phyloP scores from a whole-genome alignment of 2,113 vertebrate species.

The Gnathonemus echidnorhynchus region DNA sequence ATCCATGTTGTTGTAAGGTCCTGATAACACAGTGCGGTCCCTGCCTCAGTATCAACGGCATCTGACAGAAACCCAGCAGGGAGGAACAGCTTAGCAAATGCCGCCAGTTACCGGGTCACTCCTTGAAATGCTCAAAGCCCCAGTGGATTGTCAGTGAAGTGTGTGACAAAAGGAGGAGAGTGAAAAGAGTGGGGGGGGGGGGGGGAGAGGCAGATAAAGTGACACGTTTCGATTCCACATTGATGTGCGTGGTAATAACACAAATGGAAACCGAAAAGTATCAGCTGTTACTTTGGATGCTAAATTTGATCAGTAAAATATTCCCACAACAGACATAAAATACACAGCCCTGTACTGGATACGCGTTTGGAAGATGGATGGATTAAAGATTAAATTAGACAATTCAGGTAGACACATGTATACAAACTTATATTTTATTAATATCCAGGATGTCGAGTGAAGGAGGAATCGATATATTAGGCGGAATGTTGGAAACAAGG shows the following conservation, averaged over 20 bases:
- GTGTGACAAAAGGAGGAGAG: neutral
- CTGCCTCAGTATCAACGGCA: neutral
- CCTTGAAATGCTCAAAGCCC: neutral
- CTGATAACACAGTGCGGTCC: neutral
- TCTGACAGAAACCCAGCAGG: neutral
- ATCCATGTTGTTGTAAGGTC: neutral
- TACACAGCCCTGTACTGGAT: neutral
- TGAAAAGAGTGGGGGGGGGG: neutral
- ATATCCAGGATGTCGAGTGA: neutral
- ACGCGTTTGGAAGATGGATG: neutral
- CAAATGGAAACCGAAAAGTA: neutral
- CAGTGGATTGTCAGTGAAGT: neutral
- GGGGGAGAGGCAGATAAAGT: neutral
- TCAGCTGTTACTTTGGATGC: neutral
- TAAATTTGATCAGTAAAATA: neutral
- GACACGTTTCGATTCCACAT: neutral
- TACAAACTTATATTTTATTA: constrained; percentile 3
- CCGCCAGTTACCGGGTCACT: neutral
- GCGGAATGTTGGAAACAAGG: neutral
- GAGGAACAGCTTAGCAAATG: neutral
- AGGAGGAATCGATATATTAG: neutral
- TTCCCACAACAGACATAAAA: neutral
- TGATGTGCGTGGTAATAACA: neutral
- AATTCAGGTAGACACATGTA: neutral
- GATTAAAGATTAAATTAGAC: neutral